Conservation (phyloP, 1,140 invertebrate species). For the Lepidurus arcticus region DNA sequence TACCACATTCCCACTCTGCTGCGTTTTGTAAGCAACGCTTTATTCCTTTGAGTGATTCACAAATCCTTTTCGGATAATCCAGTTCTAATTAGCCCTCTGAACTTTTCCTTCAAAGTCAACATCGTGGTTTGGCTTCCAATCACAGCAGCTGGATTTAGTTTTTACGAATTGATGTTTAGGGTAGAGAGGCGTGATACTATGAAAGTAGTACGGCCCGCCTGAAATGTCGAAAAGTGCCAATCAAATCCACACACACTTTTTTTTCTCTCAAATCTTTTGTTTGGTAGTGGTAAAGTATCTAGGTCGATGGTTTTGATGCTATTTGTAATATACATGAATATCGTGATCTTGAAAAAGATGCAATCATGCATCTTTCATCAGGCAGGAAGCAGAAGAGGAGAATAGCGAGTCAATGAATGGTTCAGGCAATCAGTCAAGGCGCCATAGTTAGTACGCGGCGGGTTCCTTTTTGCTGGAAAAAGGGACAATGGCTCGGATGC, state of each 20-base stretch:
- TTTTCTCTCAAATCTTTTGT: no score
- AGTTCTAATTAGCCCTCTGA: not conserved
- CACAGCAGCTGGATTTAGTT: conserved; percentile 16
- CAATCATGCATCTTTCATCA: not conserved
- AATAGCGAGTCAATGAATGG: conserved; percentile 33
- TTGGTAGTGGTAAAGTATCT: no score
- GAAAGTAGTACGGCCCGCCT: conserved; percentile 30
- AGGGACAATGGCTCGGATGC: conserved; percentile 76
- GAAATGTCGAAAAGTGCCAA: not conserved
- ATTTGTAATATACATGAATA: not conserved
- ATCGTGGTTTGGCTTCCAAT: not conserved
- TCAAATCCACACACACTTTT: not conserved
- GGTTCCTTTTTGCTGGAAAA: conserved; percentile 65
- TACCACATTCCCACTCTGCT: not conserved
- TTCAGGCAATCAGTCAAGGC: conserved; percentile 34
- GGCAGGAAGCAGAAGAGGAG: conserved; percentile 13
- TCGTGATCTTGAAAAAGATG: conserved; percentile 9
- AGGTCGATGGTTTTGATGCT: no score
- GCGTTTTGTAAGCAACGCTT: not conserved
- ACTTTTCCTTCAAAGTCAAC: not conserved
- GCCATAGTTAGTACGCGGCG: not conserved
- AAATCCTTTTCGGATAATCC: not conserved
- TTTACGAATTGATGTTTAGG: conserved; percentile 32
- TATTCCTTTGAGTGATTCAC: not conserved
- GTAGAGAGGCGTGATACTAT: conserved; percentile 34